Conservation (phyloP, 2,797 vertebrate genomes). For the Dendrocincla fuliginosa region DNA sequence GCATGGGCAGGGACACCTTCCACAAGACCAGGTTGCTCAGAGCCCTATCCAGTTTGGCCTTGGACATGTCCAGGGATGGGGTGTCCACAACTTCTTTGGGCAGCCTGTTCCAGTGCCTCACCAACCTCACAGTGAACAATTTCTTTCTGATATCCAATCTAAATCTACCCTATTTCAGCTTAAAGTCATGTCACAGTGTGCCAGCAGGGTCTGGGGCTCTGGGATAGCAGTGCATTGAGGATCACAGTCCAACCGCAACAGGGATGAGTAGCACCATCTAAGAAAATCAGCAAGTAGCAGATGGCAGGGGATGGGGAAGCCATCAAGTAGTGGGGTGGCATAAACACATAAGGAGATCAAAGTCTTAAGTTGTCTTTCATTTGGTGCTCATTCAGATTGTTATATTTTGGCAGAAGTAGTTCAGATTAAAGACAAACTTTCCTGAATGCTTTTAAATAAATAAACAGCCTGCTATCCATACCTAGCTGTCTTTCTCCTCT, state of each 20-base stretch:
- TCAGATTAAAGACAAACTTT: slow-evolving; percentile 6
- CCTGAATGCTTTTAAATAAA: background rate
- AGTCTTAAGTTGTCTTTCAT: background rate
- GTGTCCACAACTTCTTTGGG: too few species aligned
- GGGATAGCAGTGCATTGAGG: rapidly evolving
- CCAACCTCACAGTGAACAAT: background rate
- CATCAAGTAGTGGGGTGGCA: background rate
- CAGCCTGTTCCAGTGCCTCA: background rate
- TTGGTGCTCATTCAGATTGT: background rate
- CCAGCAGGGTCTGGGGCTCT: background rate
- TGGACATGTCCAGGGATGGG: background rate
- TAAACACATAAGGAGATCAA: background rate
- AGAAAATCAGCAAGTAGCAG: background rate
- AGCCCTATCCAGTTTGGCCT: background rate
- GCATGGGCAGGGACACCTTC: background rate
- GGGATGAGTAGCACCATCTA: background rate
- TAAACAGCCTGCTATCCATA: background rate
- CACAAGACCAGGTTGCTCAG: background rate
- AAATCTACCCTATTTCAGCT: background rate
- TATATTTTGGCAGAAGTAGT: background rate
- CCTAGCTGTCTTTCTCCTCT: background rate
- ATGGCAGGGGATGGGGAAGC: background rate
- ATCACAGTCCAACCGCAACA: background rate
- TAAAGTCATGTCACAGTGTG: background rate
- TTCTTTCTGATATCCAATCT: background rate